These are phyloP conservation scores for Mayetiola destructor DNA, from an alignment of 2,888 invertebrate genomes.

Conservation along the genomic window DNA sequence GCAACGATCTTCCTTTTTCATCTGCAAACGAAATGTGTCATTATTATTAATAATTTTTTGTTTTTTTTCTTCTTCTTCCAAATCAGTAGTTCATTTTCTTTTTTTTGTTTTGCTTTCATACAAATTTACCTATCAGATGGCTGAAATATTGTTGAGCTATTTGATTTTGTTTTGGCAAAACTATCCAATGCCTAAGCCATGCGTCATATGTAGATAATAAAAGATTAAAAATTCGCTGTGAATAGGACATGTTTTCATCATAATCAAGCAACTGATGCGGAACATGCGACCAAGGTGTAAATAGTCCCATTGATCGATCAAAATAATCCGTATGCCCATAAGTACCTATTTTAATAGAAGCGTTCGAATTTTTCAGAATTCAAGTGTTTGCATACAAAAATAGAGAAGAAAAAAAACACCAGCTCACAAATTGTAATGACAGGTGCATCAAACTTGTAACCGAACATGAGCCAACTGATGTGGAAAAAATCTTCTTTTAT, in stretches of 20 bases:
- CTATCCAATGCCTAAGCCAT: not conserved
- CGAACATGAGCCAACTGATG: conserved; percentile 34
- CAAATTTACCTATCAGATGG: not conserved
- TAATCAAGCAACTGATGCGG: conserved; percentile 30
- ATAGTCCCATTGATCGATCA: conserved; percentile 32
- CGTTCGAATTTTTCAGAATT: no score
- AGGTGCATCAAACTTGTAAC: conserved; percentile 33
- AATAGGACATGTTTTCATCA: conserved; percentile 33
- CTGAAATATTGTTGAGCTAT: not conserved
- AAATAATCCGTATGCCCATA: conserved; percentile 35
- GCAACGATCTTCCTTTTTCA: conserved; percentile 22
- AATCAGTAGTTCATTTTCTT: no score
- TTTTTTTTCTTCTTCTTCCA: no score
- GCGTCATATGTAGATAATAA: conserved; percentile 28
- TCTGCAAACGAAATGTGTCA: not conserved
- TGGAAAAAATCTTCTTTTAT: conserved; percentile 35
- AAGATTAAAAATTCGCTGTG: conserved; percentile 31
- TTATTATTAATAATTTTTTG: not conserved
- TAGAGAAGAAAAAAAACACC: no score
- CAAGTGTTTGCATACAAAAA: no score
- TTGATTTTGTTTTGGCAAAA: not conserved
- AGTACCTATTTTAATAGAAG: conserved; percentile 23
- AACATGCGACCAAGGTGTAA: conserved; percentile 32
- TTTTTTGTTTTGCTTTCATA: no score
- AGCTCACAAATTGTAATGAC: conserved; percentile 28